These are phyloP conservation scores for Alaudala cheleensis DNA, from an alignment of 2,113 vertebrate species.

Conservation along the genomic window DNA sequence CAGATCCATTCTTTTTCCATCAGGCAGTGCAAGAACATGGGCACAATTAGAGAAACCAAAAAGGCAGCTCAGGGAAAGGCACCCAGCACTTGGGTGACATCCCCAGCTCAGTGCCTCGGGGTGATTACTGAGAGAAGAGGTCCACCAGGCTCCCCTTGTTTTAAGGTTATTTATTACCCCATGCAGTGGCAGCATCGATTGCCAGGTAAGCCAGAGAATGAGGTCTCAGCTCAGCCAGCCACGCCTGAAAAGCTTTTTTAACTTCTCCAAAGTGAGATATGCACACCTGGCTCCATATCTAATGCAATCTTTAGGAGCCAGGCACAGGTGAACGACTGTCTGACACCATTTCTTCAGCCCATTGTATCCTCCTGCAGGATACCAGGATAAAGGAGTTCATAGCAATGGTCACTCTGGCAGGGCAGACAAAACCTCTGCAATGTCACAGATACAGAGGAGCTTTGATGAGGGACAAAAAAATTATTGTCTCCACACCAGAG, in stretches of 20 bases:
- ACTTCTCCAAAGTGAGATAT: neutral
- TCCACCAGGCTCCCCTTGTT: neutral
- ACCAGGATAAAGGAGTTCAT: neutral
- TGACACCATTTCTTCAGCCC: neutral
- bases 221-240: neutral
- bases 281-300: neutral
- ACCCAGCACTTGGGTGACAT: neutral
- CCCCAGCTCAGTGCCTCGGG: neutral
- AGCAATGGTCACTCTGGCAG: neutral
- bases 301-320: neutral
- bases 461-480: neutral
- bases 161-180: neutral
- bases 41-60: slow-evolving; percentile 1
- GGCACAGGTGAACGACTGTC: neutral
- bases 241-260: neutral
- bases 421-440: neutral
- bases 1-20: slow-evolving; percentile 10
- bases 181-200: neutral
- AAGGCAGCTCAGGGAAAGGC: neutral
- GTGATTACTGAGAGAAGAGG: neutral
- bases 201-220: neutral
- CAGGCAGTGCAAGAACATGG: neutral
- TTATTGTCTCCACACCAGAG: neutral
- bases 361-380: neutral
- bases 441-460: neutral